Base-by-base conservation (phyloP, 2,888 invertebrate species). In the Noctua fimbriata region DNA sequence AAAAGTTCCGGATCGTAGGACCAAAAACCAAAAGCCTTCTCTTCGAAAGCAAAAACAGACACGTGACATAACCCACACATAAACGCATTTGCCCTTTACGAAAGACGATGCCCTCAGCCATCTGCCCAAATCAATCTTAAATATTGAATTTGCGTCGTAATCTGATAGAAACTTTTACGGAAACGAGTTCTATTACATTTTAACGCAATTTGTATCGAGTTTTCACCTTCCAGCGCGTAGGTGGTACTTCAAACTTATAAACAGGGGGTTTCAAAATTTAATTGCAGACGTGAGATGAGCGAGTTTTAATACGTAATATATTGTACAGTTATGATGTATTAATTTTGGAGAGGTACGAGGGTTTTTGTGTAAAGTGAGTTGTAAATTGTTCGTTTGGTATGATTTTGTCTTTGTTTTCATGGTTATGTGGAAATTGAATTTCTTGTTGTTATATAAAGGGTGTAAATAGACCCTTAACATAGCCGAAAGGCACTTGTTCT, bases 101-200 rank as follows among this genome's bases (percentile, higher is more conserved):
- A 85, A 86, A 92, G 88, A 90, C 88, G 90, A 88, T 92, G 92
- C 95, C 95, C 94, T 93, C 94, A 93, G 93, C 89, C 95, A 94
- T 95, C 95, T 96, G 96, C 95, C 94, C 94, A 93, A 96, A 96
- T 96, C 97, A 97, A 97, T 97, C 96, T 96, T 95, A 96, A 96
- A 96, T 96, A 97, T 97, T 96, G 96, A 97, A 96, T 97, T 97
- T 96, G 94, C 94, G 89, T 92, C 94, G 95, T 96, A 96, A 97
- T 96, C 95, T 92, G 94, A 94, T 95, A 94, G 94, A 95, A 96
- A 96, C 92, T 96, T 96, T 95, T 93, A 94, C 95, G 94, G 94
- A 96, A 95, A 96, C 95, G 95, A 95, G 95, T 96, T 96, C 95
- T 95, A 96, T 97, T 96, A 96, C 96, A 93, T 94, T 96, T 95